Evolutionary conservation across 2,797 vertebrate genomes (phyloP).

Genomic region (Selene dorsalis): DNA sequence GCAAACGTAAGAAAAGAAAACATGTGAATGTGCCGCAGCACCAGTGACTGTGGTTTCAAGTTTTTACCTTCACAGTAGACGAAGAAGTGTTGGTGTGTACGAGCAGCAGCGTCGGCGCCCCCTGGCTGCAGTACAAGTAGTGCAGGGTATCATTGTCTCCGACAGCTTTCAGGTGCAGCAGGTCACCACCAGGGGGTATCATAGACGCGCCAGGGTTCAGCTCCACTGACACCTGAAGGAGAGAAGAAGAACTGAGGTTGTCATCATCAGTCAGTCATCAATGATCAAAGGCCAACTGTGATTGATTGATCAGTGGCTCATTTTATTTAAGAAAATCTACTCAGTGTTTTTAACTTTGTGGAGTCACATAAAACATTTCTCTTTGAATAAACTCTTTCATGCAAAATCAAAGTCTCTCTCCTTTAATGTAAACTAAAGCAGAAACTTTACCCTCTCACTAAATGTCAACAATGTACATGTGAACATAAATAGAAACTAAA

Average conservation of each 20-base stretch:
- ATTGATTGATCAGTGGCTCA: not conserved
- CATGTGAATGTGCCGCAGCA: not conserved
- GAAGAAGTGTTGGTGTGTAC: conserved; percentile 82
- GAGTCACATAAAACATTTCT: not conserved
- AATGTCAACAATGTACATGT: too few relatives aligned
- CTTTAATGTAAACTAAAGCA: not conserved
- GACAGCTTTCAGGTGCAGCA: conserved; percentile 87
- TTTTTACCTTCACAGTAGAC: conserved; percentile 73
- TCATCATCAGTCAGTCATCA: not conserved
- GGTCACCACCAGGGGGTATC: conserved; percentile 64
- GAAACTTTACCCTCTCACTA: too few relatives aligned
- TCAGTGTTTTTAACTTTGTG: not conserved
- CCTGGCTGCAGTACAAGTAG: conserved; percentile 88
- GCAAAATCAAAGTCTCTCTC: not conserved
- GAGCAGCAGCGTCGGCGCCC: conserved; percentile 87
- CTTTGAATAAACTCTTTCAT: not conserved
- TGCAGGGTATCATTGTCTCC: conserved; percentile 89
- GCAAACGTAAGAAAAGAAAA: not conserved
- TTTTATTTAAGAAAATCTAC: not conserved
- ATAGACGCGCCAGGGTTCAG: conserved; percentile 77
- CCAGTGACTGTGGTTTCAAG: not conserved
- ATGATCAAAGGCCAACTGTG: not conserved
- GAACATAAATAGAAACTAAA: too few relatives aligned
- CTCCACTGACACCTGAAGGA: conserved; percentile 82
- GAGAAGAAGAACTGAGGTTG: not conserved